Evolutionary conservation across 2,797 vertebrate species (phyloP).

Genomic region (Sebastes hopkinsi): DNA sequence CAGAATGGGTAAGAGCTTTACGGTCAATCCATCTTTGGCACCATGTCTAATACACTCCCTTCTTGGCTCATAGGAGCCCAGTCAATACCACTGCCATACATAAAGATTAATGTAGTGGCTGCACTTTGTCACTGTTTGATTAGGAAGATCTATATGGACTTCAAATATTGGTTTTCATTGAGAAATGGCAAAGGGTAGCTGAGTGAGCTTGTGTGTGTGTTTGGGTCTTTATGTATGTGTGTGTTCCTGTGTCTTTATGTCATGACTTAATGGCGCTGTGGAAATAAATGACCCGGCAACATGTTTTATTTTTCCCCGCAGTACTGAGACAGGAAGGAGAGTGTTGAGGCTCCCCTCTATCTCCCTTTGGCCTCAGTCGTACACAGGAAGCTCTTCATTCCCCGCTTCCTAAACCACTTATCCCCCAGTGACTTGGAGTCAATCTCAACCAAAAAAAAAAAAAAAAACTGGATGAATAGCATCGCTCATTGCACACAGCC

Average conservation of each 20-base stretch:
- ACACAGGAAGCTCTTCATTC: constrained; percentile 65
- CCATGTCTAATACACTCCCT: constrained; percentile 52
- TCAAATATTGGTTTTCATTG: constrained; percentile 45
- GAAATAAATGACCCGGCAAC: constrained; percentile 61
- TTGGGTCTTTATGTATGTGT: not conserved
- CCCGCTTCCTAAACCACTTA: constrained; percentile 67
- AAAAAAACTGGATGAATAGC: constrained; percentile 47
- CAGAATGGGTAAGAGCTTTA: constrained; percentile 92
- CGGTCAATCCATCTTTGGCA: constrained; percentile 54
- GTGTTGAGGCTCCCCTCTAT: constrained; percentile 31
- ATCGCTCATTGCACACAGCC: constrained; percentile 54
- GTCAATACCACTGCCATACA: constrained; percentile 72
- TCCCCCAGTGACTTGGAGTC: constrained; percentile 53
- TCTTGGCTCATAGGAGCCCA: constrained; percentile 49
- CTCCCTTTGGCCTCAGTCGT: constrained; percentile 59
- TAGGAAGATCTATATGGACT: constrained; percentile 62
- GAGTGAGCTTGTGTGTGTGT: constrained; percentile 4
- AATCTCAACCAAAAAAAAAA: constrained; percentile 41
- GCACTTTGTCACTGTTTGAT: constrained; percentile 74
- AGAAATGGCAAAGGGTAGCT: constrained; percentile 25
- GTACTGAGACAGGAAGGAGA: constrained; percentile 60
- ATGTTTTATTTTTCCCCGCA: constrained; percentile 57
- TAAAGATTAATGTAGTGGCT: constrained; percentile 72
- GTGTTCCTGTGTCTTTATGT: constrained; percentile 46
- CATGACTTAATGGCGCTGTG: constrained; percentile 55